These are phyloP conservation scores for Cyprinella venusta DNA, from an alignment of 2,797 vertebrate genomes.

Conservation along the genomic window DNA sequence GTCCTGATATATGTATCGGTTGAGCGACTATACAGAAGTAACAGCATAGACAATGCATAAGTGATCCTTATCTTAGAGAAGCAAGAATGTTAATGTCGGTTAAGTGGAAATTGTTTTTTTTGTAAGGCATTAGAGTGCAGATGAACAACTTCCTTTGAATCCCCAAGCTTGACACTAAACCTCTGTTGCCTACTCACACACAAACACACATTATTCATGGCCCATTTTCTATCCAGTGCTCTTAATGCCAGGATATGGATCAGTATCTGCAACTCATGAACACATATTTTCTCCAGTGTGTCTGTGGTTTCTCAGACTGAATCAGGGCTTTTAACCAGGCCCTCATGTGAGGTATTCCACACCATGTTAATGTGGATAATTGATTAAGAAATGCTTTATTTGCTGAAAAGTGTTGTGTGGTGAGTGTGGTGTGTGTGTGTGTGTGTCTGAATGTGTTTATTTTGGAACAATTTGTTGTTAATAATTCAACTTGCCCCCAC, in stretches of 20 bases:
- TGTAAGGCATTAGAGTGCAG: slow-evolving; percentile 17
- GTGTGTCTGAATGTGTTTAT: slow-evolving; percentile 28
- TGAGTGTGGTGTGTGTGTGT: slow-evolving; percentile 25
- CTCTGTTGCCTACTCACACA: slow-evolving; percentile 17
- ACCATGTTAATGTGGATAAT: slow-evolving; percentile 43
- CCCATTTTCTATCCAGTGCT: slow-evolving; percentile 25
- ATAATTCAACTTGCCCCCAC: slow-evolving; percentile 12
- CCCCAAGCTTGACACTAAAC: slow-evolving; percentile 8
- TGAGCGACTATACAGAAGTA: not conserved
- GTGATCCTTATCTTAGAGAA: slow-evolving; percentile 31
- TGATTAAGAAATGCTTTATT: slow-evolving; percentile 27
- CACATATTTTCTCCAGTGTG: slow-evolving; percentile 42
- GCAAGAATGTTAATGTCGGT: slow-evolving; percentile 30
- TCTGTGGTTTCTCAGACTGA: slow-evolving; percentile 35
- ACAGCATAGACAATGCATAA: not conserved
- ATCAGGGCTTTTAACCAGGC: slow-evolving; percentile 48
- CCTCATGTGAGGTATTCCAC: slow-evolving; percentile 33
- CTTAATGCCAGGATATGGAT: slow-evolving; percentile 33
- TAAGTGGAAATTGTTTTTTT: slow-evolving; percentile 44
- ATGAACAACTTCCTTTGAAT: slow-evolving; percentile 29
- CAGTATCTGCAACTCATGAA: slow-evolving; percentile 15
- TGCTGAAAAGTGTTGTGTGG: slow-evolving; percentile 15
- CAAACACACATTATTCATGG: slow-evolving; percentile 25
- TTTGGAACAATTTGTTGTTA: not conserved
- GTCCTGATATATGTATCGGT: slow-evolving; percentile 26